These are phyloP conservation scores for Macrobrachium nipponense DNA, from an alignment of 1,140 invertebrate species.

Conservation along the genomic window DNA sequence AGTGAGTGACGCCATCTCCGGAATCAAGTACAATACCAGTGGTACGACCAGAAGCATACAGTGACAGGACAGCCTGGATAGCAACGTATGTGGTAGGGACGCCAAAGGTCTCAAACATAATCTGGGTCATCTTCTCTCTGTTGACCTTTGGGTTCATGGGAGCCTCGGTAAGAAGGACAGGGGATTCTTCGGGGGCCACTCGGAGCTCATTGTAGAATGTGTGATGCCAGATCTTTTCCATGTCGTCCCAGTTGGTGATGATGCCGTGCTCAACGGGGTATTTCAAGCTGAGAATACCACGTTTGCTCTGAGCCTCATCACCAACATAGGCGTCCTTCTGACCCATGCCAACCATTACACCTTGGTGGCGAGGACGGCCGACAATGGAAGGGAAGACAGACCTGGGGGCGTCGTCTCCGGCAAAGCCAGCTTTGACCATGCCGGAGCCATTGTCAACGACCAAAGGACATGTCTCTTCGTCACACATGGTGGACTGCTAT, in stretches of 20 bases:
- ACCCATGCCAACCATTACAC: constrained; percentile 98
- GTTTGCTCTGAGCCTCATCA: constrained; percentile 96
- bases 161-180: constrained; percentile 88
- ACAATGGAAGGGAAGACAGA: constrained; percentile 89
- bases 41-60: constrained; percentile 93
- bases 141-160: constrained; percentile 91
- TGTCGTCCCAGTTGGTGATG: constrained; percentile 97
- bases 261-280: constrained; percentile 96
- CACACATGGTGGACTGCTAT: constrained; percentile 16
- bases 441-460: constrained; percentile 92
- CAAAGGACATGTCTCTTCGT: constrained; percentile 65
- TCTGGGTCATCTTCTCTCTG: constrained; percentile 89
- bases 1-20: constrained; percentile 95
- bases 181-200: constrained; percentile 93
- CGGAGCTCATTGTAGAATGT: constrained; percentile 96
- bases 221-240: constrained; percentile 97
- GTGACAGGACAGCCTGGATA: constrained; percentile 90
- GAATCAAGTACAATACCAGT: constrained; percentile 93
- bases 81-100: constrained; percentile 93
- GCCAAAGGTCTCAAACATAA: constrained; percentile 96
- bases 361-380: constrained; percentile 75
- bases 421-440: constrained; percentile 97
- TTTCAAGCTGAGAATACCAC: constrained; percentile 91
- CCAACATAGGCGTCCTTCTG: constrained; percentile 98
- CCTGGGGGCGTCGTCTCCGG: constrained; percentile 93